phyloP scores from a whole-genome alignment of 2,888 invertebrate genomes.

The Ormia ochracea region DNA sequence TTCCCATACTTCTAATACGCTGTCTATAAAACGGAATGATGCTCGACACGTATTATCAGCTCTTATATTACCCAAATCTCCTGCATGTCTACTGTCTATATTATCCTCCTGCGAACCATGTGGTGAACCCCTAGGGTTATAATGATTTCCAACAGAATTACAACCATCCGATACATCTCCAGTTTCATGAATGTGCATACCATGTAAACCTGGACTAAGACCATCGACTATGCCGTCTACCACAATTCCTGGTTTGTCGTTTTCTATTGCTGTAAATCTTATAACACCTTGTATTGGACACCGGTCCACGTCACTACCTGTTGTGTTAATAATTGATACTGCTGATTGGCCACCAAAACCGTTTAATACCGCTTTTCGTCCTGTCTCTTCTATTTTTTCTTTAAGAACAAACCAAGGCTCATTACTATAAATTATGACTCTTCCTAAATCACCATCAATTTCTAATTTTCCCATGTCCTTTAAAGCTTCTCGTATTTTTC shows the following conservation, averaged over 20 bases:
- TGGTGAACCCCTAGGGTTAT: conserved; percentile 78
- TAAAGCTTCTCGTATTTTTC: conserved; percentile 78
- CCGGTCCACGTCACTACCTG: conserved; percentile 68
- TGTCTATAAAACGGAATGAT: conserved; percentile 81
- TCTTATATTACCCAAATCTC: conserved; percentile 82
- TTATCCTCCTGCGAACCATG: conserved; percentile 78
- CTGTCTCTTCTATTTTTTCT: conserved; percentile 80
- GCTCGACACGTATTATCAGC: conserved; percentile 82
- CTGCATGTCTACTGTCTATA: conserved; percentile 79
- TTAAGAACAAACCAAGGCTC: conserved; percentile 77
- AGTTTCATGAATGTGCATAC: conserved; percentile 81
- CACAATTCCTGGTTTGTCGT: conserved; percentile 79
- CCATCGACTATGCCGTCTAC: conserved; percentile 92
- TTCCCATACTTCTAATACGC: conserved; percentile 82
- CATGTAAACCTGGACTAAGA: conserved; percentile 80
- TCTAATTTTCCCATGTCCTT: conserved; percentile 73
- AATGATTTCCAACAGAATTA: conserved; percentile 81
- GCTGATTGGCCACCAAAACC: conserved; percentile 87
- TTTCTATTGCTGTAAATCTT: conserved; percentile 80
- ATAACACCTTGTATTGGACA: conserved; percentile 84
- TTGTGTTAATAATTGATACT: conserved; percentile 84
- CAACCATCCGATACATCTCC: conserved; percentile 83
- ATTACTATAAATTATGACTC: conserved; percentile 73
- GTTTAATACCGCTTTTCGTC: conserved; percentile 85
- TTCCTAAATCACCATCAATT: conserved; percentile 70